A percentile compares a stretch with the other conserved stretches of the same genome.
phyloP scores from a whole-genome alignment of 2,888 invertebrate species.

The Chloroclysta siterata region DNA sequence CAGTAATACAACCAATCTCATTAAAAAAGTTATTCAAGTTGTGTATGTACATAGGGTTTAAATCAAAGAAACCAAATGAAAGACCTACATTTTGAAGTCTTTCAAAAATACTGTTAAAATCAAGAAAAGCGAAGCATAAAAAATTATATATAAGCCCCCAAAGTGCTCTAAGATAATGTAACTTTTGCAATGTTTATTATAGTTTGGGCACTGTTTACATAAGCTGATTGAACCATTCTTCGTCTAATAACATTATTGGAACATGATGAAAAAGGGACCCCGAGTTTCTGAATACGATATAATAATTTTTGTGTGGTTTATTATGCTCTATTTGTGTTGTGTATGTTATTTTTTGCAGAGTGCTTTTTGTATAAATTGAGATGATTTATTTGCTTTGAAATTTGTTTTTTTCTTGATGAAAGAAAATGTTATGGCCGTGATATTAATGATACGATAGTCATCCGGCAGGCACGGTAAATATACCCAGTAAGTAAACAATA shows the following conservation, averaged over 20 bases:
- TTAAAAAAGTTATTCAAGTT: too few species aligned
- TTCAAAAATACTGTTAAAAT: neutral
- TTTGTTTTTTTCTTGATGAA: neutral
- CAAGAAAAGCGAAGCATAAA: neutral
- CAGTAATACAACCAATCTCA: too few species aligned
- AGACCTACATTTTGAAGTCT: too few species aligned
- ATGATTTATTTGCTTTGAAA: neutral
- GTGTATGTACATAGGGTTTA: too few species aligned
- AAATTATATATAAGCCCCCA: neutral
- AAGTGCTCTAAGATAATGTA: conserved; percentile 9
- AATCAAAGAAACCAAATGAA: too few species aligned
- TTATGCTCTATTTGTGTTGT: conserved; percentile 19
- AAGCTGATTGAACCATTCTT: conserved; percentile 37
- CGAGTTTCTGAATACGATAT: conserved; percentile 27
- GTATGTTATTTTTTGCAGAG: conserved; percentile 6
- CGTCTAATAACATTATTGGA: conserved; percentile 36
- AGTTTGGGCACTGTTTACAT: conserved; percentile 28
- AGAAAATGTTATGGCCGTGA: too few species aligned
- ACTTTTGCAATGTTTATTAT: conserved; percentile 20
- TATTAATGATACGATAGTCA: too few species aligned
- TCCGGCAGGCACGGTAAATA: too few species aligned
- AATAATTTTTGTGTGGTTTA: conserved; percentile 24
- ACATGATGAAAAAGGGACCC: conserved; percentile 27
- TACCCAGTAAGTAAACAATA: too few species aligned
- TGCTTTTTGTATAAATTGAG: neutral